Base-by-base conservation (phyloP, 2,888 invertebrate genomes). In the Cyrtodaria siliqua region DNA sequence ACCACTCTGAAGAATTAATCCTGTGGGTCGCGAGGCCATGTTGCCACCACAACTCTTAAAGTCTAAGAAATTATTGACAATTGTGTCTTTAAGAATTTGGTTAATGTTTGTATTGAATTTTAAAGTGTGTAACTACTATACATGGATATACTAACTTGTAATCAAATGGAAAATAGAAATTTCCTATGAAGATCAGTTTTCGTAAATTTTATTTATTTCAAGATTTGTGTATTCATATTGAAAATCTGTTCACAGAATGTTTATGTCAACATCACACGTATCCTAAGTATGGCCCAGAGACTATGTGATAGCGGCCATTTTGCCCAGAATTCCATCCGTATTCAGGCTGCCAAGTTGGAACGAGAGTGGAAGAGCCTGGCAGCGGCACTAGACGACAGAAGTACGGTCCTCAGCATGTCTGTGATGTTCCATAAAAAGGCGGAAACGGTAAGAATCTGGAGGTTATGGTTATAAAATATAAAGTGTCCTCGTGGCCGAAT, bases 341-440 rank as follows among this genome's bases (percentile, higher is more conserved):
- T 96, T 57, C 95, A 97, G 26, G 96, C 97, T 2, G 95, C 95
- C 69, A 94, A 96, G 33, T 94, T 97, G 47, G 96, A 97, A 91
- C 94, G 96, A 68, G 96, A 96, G 38, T 97, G 97, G 97, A 96
- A 97, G 90, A 96, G 96, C 89, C 96, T 97, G 72, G 96, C 96
- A 0, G 96, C 96, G 27, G 96, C 98, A 16, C 94, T 99, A 52
- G 98, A 98, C 90, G 98, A 98, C 93, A 95, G 99, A 59, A 98
- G 97, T 6, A 97, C 97, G 0, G 98, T 99, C 40, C 94, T 99
- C 23, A 96, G 97, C 1, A 94, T 99, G 82, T 98, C 98, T 55
- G 98, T 98, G 63, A 96, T 97, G 76, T 99, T 99, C 94, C 98
- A 99, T 93, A 97, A 98, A 93, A 98, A 96, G 93, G 98, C 98